Evolutionary conservation across 2,797 vertebrate genomes (phyloP).

Genomic region (Sebastes itinus): DNA sequence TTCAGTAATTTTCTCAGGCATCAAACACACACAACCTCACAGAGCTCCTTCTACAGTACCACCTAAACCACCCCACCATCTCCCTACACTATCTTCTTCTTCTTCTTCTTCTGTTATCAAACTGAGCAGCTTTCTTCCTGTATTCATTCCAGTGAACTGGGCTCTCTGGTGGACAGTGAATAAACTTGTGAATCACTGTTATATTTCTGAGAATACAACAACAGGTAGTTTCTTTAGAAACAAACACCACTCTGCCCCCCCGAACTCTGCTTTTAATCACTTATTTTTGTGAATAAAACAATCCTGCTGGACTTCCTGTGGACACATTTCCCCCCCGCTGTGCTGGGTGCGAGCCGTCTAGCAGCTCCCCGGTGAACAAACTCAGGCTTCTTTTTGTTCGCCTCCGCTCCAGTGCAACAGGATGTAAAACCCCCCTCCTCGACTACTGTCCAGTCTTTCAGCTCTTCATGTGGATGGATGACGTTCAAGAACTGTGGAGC

Average conservation of each 20-base stretch:
- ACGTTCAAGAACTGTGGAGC: conserved; percentile 30
- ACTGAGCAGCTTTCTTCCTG: conserved; percentile 34
- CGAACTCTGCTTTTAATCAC: background rate
- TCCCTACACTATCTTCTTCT: background rate
- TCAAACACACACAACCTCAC: conserved; percentile 79
- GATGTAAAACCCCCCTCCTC: background rate
- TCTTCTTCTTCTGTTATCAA: conserved; percentile 27
- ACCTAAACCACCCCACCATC: background rate
- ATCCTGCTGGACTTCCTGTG: conserved; percentile 13
- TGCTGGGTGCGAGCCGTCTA: background rate
- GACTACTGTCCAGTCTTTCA: conserved; percentile 39
- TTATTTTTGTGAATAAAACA: conserved; percentile 20
- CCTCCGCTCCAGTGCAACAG: conserved; percentile 10
- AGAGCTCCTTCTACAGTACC: conserved; percentile 23
- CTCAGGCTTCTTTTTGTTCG: conserved; percentile 50
- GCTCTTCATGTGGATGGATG: conserved; percentile 47
- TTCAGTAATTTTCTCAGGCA: conserved; percentile 74
- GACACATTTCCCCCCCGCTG: background rate
- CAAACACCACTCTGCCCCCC: background rate
- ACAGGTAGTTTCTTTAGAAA: background rate
- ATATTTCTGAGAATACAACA: conserved; percentile 6
- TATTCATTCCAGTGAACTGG: conserved; percentile 27
- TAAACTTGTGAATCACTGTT: conserved; percentile 43
- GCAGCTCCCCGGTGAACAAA: conserved; percentile 30
- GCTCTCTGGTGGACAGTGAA: conserved; percentile 43